phyloP scores from a whole-genome alignment of 2,888 invertebrate species.

The Nebria salina region DNA sequence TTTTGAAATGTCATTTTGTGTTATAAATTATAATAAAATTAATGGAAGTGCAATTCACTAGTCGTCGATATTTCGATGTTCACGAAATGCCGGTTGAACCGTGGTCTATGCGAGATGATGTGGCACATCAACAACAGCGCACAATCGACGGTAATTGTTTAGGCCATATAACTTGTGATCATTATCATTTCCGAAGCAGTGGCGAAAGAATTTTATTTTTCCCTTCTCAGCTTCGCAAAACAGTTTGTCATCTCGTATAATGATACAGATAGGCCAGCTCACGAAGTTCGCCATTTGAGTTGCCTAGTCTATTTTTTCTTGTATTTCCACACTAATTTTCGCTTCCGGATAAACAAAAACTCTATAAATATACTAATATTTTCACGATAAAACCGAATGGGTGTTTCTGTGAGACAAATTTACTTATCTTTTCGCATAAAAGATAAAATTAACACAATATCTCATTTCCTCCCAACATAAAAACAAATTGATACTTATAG shows the following conservation, averaged over 20 bases:
- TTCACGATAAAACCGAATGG: constrained; percentile 8
- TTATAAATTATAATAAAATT: too few species aligned
- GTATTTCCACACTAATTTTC: not conserved
- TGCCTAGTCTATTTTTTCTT: not conserved
- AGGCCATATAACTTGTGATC: constrained; percentile 49
- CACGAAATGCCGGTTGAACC: constrained; percentile 26
- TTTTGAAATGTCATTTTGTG: too few species aligned
- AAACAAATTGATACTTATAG: too few species aligned
- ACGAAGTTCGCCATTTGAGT: constrained; percentile 8
- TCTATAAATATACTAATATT: not conserved
- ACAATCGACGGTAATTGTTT: constrained; percentile 47
- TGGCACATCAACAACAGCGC: constrained; percentile 23
- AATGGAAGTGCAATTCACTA: not conserved
- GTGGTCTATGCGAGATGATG: constrained; percentile 4
- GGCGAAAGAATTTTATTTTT: constrained; percentile 49
- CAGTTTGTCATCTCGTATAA: constrained; percentile 35
- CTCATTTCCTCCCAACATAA: too few species aligned
- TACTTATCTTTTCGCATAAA: too few species aligned
- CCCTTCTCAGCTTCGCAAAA: constrained; percentile 31
- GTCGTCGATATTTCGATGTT: constrained; percentile 22
- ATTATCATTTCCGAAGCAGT: constrained; percentile 49
- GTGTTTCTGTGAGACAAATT: constrained; percentile 16
- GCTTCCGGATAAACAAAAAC: not conserved
- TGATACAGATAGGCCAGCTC: constrained; percentile 31
- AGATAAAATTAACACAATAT: too few species aligned